A percentile compares a stretch with the other conserved stretches of the same genome.
These are phyloP conservation scores for Chrysoperla carnea DNA, from an alignment of 1,140 invertebrate genomes.

Conservation along the genomic window DNA sequence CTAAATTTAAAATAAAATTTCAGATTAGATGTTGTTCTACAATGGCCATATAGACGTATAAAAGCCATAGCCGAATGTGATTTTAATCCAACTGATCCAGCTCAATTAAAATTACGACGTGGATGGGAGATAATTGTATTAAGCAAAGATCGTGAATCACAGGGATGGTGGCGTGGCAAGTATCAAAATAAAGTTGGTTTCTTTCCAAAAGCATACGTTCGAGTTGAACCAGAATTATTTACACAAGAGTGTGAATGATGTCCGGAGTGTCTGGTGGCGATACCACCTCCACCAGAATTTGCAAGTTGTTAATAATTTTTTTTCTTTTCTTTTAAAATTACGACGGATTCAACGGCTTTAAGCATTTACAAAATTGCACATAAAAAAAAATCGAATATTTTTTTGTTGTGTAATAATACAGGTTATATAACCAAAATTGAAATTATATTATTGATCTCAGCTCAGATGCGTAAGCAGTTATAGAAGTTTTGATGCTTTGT, in stretches of 20 bases:
- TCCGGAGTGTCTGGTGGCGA: neutral
- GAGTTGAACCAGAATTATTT: constrained; percentile 14
- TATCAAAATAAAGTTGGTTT: constrained; percentile 37
- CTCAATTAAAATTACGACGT: constrained; percentile 54
- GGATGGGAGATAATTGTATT: constrained; percentile 61
- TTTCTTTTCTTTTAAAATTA: no score
- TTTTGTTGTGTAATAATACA: no score
- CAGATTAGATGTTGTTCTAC: constrained; percentile 48
- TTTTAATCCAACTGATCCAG: constrained; percentile 49
- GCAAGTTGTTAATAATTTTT: no score
- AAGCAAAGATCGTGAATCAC: constrained; percentile 57
- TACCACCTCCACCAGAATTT: neutral
- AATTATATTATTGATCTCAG: no score
- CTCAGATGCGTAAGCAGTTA: no score
- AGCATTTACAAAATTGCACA: no score
- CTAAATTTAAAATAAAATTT: constrained; percentile 7
- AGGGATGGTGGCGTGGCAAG: constrained; percentile 69
- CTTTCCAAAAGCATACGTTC: constrained; percentile 44
- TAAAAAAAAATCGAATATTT: no score
- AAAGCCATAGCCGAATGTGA: constrained; percentile 54
- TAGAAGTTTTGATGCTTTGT: no score
- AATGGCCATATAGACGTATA: constrained; percentile 55
- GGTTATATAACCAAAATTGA: no score
- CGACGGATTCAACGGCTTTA: no score
- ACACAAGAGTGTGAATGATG: neutral